Evolutionary conservation across 2,113 vertebrate genomes (phyloP), one percentile per base, ranked within the genome.

Genomic region (Podilymbus podiceps): DNA sequence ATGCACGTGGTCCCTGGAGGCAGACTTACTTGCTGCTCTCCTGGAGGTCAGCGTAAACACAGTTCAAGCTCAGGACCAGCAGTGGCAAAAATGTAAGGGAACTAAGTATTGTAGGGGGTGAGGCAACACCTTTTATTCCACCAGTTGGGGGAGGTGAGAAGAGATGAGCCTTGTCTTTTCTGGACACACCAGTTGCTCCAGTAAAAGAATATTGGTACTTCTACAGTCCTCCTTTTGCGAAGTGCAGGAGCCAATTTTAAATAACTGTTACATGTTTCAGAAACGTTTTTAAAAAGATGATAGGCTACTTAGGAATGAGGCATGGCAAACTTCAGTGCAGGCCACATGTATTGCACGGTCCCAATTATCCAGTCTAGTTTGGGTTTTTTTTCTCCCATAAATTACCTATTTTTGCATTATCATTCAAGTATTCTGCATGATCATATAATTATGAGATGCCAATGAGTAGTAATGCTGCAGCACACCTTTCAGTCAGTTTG

Each of bases 1-100:
- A 2, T 33, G 30, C 11, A 16, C 1, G 0, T 33, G 31, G 47
- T n/a, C 49, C 66, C 40, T 67, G n/a, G 16, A n/a, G 46, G 19
- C 28, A 46, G 22, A 20, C 58, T 27, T 60, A 20, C 58, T 27
- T 60, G 40, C 72, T 67, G 27, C 20, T 56, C 12, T 19, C 15
- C 19, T 42, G 56, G 20, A 40, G 20, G 47, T 69, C 55, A 38
- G 42, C 25, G 87, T 33, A 74, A 68, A 38, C 12, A 8, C 14
- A 50, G 11, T 38, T 79, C 20, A 42, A 76, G 46, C 50, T 59
- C 17, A 30, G 69, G 56, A 71, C 59, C 25, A 76, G 6, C 58
- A 49, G 25, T 0, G 0, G 11, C 63, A 52, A 69, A 63, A 28
- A 31, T 24, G 25, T 12, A 27, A n/a, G 52, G 53, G 30, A 58